Conservation (phyloP, 2,113 vertebrate species). For the Pycnonotus jocosus region DNA sequence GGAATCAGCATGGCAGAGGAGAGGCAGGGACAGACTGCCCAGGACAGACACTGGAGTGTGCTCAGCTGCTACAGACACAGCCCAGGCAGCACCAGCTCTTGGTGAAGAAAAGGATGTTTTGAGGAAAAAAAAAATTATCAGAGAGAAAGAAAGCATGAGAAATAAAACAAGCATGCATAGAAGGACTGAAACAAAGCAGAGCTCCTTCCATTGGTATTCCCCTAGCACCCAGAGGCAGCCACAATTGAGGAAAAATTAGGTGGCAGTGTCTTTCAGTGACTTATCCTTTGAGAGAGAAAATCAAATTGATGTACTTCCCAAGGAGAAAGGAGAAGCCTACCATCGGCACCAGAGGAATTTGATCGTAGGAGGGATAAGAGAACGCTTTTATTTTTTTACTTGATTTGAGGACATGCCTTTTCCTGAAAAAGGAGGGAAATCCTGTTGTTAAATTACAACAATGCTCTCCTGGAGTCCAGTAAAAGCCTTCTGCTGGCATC, state of each 20-base stretch:
- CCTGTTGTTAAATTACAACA: neutral
- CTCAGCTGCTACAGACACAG: neutral
- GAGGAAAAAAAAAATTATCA: rapidly evolving
- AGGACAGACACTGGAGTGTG: neutral
- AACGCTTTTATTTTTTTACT: neutral
- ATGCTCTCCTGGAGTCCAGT: rapidly evolving
- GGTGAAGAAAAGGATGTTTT: neutral
- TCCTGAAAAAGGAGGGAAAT: neutral
- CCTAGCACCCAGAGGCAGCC: neutral
- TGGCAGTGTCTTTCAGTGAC: neutral
- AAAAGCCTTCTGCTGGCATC: neutral
- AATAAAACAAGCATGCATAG: neutral
- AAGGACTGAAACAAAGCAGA: neutral
- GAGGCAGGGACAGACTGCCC: neutral
- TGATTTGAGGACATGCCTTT: neutral
- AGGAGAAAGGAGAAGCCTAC: neutral
- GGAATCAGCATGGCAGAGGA: neutral
- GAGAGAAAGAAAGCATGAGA: neutral
- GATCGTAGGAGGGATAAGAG: neutral
- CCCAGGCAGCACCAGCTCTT: neutral
- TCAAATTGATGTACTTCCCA: neutral
- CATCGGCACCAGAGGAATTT: neutral
- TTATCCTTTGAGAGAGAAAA: constrained; percentile 25
- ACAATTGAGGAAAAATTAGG: neutral
- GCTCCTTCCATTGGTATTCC: neutral